Evolutionary conservation across 2,888 invertebrate genomes (phyloP), one percentile per base, ranked within the genome.

Genomic region (Polietes domitor): DNA sequence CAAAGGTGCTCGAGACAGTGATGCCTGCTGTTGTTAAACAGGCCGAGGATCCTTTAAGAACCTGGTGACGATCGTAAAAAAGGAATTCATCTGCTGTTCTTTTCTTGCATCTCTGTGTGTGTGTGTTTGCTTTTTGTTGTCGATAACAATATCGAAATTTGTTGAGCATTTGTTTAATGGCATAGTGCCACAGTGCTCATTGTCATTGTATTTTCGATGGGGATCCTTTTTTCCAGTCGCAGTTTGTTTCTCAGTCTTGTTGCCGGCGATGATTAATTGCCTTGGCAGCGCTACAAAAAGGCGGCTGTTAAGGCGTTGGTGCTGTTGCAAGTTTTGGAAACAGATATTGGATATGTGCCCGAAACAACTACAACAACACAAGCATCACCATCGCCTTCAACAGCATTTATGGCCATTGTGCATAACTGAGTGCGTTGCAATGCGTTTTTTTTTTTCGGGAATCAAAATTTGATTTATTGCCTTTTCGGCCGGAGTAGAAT

Each of bases 111-210:
- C 6, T 65, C 21, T 7, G 58, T 58, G 2, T 26, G 21, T 10
- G 37, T 24, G 12, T 55, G 10, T 73, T 58, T 21, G 12, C n/a
- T n/a, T 77, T 65, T 65, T 77, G 77, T 84, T 75, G 58, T 28
- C 75, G 80, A 81, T 84, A 84, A 84, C 58, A 84, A 81, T 68
- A 78, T 61, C 50, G 73, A 81, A 84, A 80, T 77, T 84, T 84
- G 78, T 84, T 78, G 61, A 84, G 72, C 83, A 84, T 80, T 84
- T 84, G 80, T 83, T 77, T 84, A 78, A 78, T 80, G 80, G 75
- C 80, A 21, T 47, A 61, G 37, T 37, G 37, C 37, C 12, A 12
- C 32, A n/a, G 55, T 37, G 21, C 63, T 75, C 63, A 80, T 73
- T 84, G 84, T 78, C 84, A 78, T 81, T 78, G 84, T 73, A 9